These are phyloP conservation scores for Sebastes reedi DNA, from an alignment of 2,797 vertebrate species.

Conservation along the genomic window DNA sequence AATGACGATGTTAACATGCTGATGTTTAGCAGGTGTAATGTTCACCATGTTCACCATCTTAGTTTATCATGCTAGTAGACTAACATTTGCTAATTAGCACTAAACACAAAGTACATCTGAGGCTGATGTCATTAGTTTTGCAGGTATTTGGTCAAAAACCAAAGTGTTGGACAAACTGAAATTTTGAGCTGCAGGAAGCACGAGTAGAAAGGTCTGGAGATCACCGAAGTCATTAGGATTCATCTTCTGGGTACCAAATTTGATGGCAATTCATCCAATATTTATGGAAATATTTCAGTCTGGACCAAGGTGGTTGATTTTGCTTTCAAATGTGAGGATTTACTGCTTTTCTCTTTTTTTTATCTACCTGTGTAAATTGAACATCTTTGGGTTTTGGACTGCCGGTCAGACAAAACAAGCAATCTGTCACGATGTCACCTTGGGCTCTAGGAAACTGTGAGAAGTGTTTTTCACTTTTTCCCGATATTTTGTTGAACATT, in stretches of 20 bases:
- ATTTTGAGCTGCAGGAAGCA: not conserved
- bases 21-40: not conserved
- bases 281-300: constrained; percentile 15
- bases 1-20: not conserved
- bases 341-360: not conserved
- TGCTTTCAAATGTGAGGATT: not conserved
- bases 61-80: not conserved
- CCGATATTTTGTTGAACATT: not conserved
- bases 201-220: not conserved
- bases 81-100: not conserved
- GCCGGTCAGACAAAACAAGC: not conserved
- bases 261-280: constrained; percentile 3
- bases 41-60: not conserved
- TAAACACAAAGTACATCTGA: not conserved
- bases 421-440: not conserved
- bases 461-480: not conserved
- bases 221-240: not conserved
- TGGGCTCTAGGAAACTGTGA: not conserved
- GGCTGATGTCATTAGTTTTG: not conserved
- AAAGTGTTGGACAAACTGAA: not conserved
- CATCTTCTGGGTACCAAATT: not conserved
- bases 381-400: not conserved
- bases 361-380: not conserved
- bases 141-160: not conserved
- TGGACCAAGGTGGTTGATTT: not conserved